These are phyloP conservation scores for Scrobipalpa atriplicella DNA, from an alignment of 2,888 invertebrate genomes.

Conservation along the genomic window DNA sequence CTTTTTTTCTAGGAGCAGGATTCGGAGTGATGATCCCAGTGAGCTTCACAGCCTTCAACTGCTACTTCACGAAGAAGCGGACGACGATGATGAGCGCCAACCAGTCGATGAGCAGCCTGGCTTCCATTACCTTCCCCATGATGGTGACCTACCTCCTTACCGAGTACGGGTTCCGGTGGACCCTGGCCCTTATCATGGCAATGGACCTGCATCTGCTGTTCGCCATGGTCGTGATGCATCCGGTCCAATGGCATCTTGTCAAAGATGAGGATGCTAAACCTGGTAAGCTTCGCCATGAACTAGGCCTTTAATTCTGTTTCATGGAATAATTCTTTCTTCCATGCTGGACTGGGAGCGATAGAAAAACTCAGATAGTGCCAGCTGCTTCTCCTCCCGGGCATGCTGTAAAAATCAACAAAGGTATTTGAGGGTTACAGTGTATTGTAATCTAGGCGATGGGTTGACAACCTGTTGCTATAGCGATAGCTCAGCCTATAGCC, in stretches of 20 bases:
- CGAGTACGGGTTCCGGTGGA: slow-evolving; percentile 87
- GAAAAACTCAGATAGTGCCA: too few species aligned
- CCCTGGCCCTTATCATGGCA: slow-evolving; percentile 85
- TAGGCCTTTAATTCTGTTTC: too few species aligned
- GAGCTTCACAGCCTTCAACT: slow-evolving; percentile 88
- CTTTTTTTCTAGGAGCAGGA: slow-evolving; percentile 80
- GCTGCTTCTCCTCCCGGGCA: too few species aligned
- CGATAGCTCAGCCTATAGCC: too few species aligned
- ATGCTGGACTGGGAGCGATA: too few species aligned
- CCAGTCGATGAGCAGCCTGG: slow-evolving; percentile 87
- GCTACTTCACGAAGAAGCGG: slow-evolving; percentile 87
- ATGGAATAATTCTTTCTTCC: too few species aligned
- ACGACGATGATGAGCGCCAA: slow-evolving; percentile 89
- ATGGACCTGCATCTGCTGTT: slow-evolving; percentile 86
- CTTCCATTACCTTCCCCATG: slow-evolving; percentile 86
- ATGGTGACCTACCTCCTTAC: slow-evolving; percentile 83
- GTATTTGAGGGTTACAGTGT: too few species aligned
- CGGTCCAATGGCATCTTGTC: slow-evolving; percentile 87
- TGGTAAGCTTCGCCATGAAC: slow-evolving; percentile 43
- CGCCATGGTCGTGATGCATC: slow-evolving; percentile 88
- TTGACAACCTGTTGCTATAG: too few species aligned
- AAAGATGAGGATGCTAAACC: slow-evolving; percentile 43
- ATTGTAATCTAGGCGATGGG: too few species aligned
- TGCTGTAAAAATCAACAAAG: too few species aligned
- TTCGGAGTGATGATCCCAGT: slow-evolving; percentile 89